A percentile compares a stretch with the other conserved stretches of the same genome.
Evolutionary conservation across 2,888 invertebrate species (phyloP).

Genomic region (Drosophila nigricruria): DNA sequence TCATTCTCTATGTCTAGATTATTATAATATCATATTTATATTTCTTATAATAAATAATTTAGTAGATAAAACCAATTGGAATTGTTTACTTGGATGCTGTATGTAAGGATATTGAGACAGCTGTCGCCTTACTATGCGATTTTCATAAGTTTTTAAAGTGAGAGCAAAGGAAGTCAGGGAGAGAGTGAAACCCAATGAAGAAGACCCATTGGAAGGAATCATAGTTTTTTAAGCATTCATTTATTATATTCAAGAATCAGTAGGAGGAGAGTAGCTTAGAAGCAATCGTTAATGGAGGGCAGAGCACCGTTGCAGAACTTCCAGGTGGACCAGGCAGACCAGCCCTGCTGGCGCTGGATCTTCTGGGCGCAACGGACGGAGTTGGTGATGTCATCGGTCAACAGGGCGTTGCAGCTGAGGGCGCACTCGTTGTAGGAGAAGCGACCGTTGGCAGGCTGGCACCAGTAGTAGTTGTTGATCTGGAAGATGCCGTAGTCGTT

Average conservation of each 20-base stretch:
- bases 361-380: conserved; percentile 68
- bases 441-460: conserved; percentile 65
- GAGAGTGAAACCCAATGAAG: neutral
- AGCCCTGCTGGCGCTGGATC: conserved; percentile 71
- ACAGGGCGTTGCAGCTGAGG: conserved; percentile 52
- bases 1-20: conserved; percentile 9
- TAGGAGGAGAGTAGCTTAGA: conserved; percentile 38
- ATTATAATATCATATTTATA: conserved; percentile 40
- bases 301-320: conserved; percentile 56
- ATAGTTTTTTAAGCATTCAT: neutral
- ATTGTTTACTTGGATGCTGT: neutral
- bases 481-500: conserved; percentile 84
- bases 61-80: conserved; percentile 19
- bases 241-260: conserved; percentile 8
- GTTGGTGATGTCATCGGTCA: conserved; percentile 73
- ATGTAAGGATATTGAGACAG: no score
- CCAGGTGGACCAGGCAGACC: conserved; percentile 73
- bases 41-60: conserved; percentile 36
- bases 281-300: conserved; percentile 57
- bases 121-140: neutral
- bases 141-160: neutral
- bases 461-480: conserved; percentile 83
- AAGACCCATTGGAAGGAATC: neutral
- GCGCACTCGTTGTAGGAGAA: conserved; percentile 54
- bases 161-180: neutral